Evolutionary conservation across 2,113 vertebrate genomes (phyloP).

Genomic region (Rattus norvegicus): DNA sequence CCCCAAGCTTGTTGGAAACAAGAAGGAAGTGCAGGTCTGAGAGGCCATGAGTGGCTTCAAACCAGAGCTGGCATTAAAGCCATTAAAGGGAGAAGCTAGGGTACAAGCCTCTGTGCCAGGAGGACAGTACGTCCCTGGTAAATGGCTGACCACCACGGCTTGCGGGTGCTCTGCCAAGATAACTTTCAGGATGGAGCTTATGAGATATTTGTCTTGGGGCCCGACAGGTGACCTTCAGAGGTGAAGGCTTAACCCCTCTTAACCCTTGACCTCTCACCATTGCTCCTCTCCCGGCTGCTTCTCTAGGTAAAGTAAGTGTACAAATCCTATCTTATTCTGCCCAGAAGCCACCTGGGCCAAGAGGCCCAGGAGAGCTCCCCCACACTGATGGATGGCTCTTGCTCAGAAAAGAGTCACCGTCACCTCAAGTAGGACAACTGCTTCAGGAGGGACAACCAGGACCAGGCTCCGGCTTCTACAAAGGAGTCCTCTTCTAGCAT

Average conservation of each 20-base stretch:
- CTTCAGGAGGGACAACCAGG: not conserved
- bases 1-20: conserved; percentile 29
- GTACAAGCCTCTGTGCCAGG: not conserved
- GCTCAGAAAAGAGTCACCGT: not conserved
- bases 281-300: conserved; percentile 50
- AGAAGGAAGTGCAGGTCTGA: not conserved
- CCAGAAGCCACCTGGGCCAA: conserved; percentile 60
- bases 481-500: not conserved
- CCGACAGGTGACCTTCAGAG: conserved; percentile 68
- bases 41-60: not conserved
- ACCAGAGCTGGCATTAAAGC: not conserved
- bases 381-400: conserved; percentile 53
- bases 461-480: not conserved
- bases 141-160: conserved; percentile 14
- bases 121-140: not conserved
- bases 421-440: not conserved
- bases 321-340: conserved; percentile 56
- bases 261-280: conserved; percentile 68
- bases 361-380: conserved; percentile 2
- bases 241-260: conserved; percentile 80
- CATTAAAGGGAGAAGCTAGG: not conserved
- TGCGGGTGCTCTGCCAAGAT: conserved; percentile 9
- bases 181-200: conserved; percentile 62
- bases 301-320: conserved; percentile 68
- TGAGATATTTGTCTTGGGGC: conserved; percentile 52